Evolutionary conservation across 1,140 invertebrate species (phyloP).

Genomic region (Drosophila insularis): DNA sequence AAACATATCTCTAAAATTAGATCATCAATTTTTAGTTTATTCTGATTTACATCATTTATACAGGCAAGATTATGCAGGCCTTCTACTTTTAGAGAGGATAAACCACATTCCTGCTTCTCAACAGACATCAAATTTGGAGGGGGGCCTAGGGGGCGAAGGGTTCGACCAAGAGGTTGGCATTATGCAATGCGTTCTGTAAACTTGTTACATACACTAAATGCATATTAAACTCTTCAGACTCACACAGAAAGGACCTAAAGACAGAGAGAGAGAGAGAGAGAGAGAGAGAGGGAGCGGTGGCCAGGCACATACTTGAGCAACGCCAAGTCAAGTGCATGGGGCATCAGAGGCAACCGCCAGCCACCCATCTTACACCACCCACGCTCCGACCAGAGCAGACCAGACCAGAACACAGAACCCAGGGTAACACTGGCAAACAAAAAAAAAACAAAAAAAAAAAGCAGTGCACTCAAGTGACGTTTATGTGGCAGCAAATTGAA

Average conservation of each 20-base stretch:
- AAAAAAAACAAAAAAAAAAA: slow-evolving; percentile 49
- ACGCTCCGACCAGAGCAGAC: slow-evolving; percentile 27
- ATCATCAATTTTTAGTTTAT: neutral
- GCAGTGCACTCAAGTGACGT: slow-evolving; percentile 69
- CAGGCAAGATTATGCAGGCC: neutral
- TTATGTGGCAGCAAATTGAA: slow-evolving; percentile 79
- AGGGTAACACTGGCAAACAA: slow-evolving; percentile 28
- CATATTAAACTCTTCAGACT: slow-evolving; percentile 76
- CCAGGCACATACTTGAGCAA: slow-evolving; percentile 56
- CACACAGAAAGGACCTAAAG: neutral
- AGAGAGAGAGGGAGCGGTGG: neutral
- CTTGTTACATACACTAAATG: slow-evolving; percentile 77
- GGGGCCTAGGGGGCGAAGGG: slow-evolving; percentile 4
- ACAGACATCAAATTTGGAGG: slow-evolving; percentile 3
- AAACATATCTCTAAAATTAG: too few species aligned
- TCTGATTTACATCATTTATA: slow-evolving; percentile 5
- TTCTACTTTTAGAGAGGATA: neutral
- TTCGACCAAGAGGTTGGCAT: slow-evolving; percentile 18
- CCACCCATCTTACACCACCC: neutral
- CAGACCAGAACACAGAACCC: slow-evolving; percentile 2
- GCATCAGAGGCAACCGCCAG: slow-evolving; percentile 25
- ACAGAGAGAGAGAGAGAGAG: neutral
- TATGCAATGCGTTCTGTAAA: slow-evolving; percentile 66
- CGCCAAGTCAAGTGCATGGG: slow-evolving; percentile 70
- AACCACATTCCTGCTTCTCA: slow-evolving; percentile 12